Percentiles rank a stretch among this genome's conserved stretches.
These are phyloP conservation scores for Protobothrops mucrosquamatus DNA, from an alignment of 2,113 vertebrate genomes.

Conservation along the genomic window DNA sequence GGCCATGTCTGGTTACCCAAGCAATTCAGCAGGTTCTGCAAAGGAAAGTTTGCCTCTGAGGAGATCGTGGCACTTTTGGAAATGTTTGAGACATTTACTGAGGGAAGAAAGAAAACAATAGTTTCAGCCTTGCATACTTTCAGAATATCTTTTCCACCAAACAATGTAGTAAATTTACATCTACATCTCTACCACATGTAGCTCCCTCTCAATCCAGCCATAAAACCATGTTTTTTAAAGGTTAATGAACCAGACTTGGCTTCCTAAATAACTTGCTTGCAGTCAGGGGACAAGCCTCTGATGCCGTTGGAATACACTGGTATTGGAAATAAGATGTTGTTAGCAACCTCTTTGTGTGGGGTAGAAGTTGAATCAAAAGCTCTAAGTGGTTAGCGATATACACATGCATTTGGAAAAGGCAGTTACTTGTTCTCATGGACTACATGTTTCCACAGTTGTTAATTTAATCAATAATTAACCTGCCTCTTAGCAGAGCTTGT, in stretches of 20 bases:
- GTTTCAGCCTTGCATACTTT: neutral
- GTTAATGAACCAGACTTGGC: slow-evolving; percentile 14
- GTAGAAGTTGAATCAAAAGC: slow-evolving; percentile 68
- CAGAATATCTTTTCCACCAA: neutral
- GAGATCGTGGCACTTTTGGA: neutral
- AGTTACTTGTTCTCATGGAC: slow-evolving; percentile 62
- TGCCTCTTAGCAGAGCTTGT: slow-evolving; percentile 60
- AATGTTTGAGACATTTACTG: neutral
- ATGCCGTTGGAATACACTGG: slow-evolving; percentile 62
- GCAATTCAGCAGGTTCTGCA: neutral
- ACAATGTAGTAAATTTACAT: neutral
- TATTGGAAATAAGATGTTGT: slow-evolving; percentile 70
- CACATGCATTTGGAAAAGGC: slow-evolving; percentile 56
- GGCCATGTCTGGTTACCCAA: neutral
- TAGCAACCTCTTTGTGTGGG: slow-evolving; percentile 67
- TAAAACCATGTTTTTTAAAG: slow-evolving; percentile 54
- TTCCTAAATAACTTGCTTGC: slow-evolving; percentile 54
- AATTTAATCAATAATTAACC: slow-evolving; percentile 68
- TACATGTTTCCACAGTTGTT: slow-evolving; percentile 62
- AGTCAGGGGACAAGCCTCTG: slow-evolving; percentile 55
- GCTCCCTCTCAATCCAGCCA: slow-evolving; percentile 29
- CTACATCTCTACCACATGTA: slow-evolving; percentile 36
- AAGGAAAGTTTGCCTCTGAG: neutral
- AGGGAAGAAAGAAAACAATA: neutral
- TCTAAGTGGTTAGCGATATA: slow-evolving; percentile 62